Evolutionary conservation across 2,113 vertebrate genomes (phyloP).

Genomic region (Carassius carassius): DNA sequence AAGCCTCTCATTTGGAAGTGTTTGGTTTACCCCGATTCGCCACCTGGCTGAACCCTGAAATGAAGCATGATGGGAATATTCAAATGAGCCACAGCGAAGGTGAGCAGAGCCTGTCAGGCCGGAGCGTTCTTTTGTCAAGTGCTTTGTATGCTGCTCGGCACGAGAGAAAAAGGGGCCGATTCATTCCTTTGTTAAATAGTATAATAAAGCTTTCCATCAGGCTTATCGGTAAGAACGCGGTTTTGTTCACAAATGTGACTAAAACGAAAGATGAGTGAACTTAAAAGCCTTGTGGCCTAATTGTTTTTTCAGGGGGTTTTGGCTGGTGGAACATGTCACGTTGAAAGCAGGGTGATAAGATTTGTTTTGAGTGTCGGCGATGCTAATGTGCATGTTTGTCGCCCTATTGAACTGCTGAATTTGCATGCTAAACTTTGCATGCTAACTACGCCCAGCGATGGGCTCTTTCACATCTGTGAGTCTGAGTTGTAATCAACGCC

Average conservation of each 20-base stretch:
- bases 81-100: slow-evolving; percentile 50
- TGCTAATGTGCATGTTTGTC: slow-evolving; percentile 56
- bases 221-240: slow-evolving; percentile 47
- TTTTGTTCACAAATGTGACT: slow-evolving; percentile 38
- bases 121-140: slow-evolving; percentile 49
- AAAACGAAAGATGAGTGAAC: slow-evolving; percentile 36
- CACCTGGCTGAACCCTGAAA: slow-evolving; percentile 55
- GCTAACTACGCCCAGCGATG: slow-evolving; percentile 34
- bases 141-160: slow-evolving; percentile 46
- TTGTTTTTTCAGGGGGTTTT: slow-evolving; percentile 27
- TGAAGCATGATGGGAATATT: slow-evolving; percentile 54
- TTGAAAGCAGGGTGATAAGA: neutral
- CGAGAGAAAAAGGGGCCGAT: slow-evolving; percentile 32
- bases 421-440: slow-evolving; percentile 58
- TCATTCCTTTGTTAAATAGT: slow-evolving; percentile 54
- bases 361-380: slow-evolving; percentile 52
- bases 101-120: slow-evolving; percentile 47
- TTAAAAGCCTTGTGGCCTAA: slow-evolving; percentile 26
- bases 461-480: slow-evolving; percentile 40
- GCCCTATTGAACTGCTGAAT: slow-evolving; percentile 55
- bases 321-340: slow-evolving; percentile 10
- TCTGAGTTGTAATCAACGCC: slow-evolving; percentile 18
- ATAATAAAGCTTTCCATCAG: slow-evolving; percentile 61
- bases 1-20: slow-evolving; percentile 54
- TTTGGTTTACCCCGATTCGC: slow-evolving; percentile 52